Evolutionary conservation across 2,888 invertebrate genomes (phyloP), one percentile per base, ranked within the genome.

Genomic region (Labia minor): DNA sequence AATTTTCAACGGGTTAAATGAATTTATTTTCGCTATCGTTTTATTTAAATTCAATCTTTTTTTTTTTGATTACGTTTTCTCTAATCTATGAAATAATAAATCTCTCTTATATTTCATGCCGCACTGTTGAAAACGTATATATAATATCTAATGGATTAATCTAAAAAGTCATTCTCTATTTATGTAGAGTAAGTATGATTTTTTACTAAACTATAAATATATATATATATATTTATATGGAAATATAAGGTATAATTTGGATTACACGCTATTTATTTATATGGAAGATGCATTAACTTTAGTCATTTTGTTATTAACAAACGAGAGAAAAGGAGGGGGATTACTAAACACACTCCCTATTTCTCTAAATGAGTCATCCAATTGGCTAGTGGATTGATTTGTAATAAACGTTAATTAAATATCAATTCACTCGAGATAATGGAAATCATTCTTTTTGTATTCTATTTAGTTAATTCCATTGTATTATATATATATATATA

Each of bases 41-140:
- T n/a, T 49, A 49, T 49, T 10, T 14, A 49, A 49, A 49, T 49
- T 49, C 49, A 49, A 49, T 49, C 49, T 49, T 49, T 49, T 33
- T 33, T 33, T 33, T 49, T 49, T 4, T 3, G 49, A 49, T 49
- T 49, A 14, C n/a, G 49, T 14, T 49, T 49, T 8, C 14, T 49
- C 14, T 49, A 49, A 49, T 49, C 49, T 49, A 49, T 49, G 14
- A 49, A 49, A 49, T 49, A 49, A 49, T 49, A 49, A 49, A 49
- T 49, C 49, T 49, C 49, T 49, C 49, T 11, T 16, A 14, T 14
- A 49, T 49, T 49, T 49, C 49, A 49, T 14, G 49, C 49, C n/a
- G 14, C 16, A 8, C 49, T 49, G 49, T 49, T 49, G 49, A 49
- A 49, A 49, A 49, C 49, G 49, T 8, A 49, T 49, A 14, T 3